These are phyloP conservation scores for Rafetus swinhoei DNA, from an alignment of 2,113 vertebrate genomes.

Conservation along the genomic window DNA sequence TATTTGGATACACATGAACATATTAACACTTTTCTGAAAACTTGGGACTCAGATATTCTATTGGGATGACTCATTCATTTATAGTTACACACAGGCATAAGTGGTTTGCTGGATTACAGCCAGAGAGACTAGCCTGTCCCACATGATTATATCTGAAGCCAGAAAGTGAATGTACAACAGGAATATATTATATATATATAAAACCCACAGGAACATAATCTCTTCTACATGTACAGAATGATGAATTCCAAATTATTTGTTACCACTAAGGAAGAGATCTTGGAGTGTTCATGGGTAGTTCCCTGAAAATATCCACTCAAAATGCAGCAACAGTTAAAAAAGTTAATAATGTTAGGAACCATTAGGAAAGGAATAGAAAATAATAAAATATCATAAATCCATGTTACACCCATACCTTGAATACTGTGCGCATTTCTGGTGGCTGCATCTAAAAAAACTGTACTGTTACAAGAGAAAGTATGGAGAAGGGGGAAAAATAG, in stretches of 20 bases:
- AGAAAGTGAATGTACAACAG: neutral
- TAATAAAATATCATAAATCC: neutral
- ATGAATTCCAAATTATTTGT: neutral
- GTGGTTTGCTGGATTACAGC: neutral
- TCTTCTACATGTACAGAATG: neutral
- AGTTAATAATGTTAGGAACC: neutral
- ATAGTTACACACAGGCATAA: neutral
- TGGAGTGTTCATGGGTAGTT: neutral
- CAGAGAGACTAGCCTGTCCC: neutral
- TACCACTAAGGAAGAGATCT: neutral
- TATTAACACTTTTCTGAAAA: neutral
- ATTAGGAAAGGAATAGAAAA: neutral
- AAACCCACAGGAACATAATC: neutral
- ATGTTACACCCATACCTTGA: neutral
- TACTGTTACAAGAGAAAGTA: no score
- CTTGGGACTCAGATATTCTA: neutral
- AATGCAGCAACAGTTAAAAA: neutral
- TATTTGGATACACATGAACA: neutral
- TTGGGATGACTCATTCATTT: accelerated
- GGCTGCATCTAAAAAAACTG: neutral
- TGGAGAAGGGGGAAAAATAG: no score
- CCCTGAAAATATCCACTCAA: neutral
- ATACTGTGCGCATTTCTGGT: neutral
- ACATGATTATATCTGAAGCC: neutral
- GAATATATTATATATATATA: neutral